Percentiles rank a stretch among this genome's conserved stretches.
phyloP scores from a whole-genome alignment of 2,888 invertebrate genomes.

The Synanthedon formicaeformis region DNA sequence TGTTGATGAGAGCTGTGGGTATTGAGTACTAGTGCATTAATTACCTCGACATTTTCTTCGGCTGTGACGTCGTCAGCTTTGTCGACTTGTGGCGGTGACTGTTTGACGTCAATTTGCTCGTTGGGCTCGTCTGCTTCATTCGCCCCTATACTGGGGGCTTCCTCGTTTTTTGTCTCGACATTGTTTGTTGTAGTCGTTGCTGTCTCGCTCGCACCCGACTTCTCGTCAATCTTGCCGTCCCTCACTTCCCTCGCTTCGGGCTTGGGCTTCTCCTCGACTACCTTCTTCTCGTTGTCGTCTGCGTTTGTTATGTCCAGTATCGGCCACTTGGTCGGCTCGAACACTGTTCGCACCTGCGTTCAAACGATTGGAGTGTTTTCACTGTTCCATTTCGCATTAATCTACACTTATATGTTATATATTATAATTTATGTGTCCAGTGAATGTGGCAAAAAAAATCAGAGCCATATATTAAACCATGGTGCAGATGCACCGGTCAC shows the following conservation, averaged over 20 bases:
- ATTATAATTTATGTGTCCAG: too few species aligned
- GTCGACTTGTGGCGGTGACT: neutral
- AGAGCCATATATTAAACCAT: slow-evolving; percentile 68
- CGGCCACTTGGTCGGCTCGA: slow-evolving; percentile 91
- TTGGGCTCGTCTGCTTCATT: neutral
- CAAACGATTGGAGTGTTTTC: too few species aligned
- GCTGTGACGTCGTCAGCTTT: slow-evolving; percentile 1
- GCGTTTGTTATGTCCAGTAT: slow-evolving; percentile 70
- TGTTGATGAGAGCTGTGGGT: too few species aligned
- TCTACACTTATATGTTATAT: too few species aligned
- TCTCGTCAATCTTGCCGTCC: slow-evolving; percentile 6
- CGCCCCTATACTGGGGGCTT: slow-evolving; percentile 41
- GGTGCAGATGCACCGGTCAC: slow-evolving; percentile 40
- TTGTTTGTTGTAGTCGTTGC: neutral
- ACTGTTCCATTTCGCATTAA: too few species aligned
- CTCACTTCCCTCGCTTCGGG: slow-evolving; percentile 9
- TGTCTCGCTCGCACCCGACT: slow-evolving; percentile 5
- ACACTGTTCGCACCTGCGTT: slow-evolving; percentile 81
- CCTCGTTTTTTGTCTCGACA: slow-evolving; percentile 10
- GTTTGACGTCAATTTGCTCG: neutral
- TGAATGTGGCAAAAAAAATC: slow-evolving; percentile 38
- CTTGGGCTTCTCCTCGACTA: slow-evolving; percentile 10
- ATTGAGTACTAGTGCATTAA: too few species aligned
- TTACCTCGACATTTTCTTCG: neutral
- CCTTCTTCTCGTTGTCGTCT: slow-evolving; percentile 22